Evolutionary conservation across 2,113 vertebrate genomes (phyloP), one percentile per base, ranked within the genome.

Genomic region (Neopipo cinnamomea): DNA sequence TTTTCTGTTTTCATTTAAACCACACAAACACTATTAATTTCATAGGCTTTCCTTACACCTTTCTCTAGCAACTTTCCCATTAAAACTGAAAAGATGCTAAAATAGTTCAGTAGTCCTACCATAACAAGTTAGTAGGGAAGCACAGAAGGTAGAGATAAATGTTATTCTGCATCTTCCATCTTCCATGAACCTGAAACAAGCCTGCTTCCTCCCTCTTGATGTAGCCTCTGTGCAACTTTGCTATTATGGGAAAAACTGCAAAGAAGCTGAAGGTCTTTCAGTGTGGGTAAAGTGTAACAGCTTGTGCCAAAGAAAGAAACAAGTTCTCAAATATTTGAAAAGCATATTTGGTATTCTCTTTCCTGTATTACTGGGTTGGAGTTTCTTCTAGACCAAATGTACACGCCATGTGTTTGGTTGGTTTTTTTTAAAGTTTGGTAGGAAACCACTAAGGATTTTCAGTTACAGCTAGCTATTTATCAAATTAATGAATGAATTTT

Each of bases 341-440:
- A 85, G 7, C 15, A 14, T 27, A 20, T 19, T 44, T 19, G 9
- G 8, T 70, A 35, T 83, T 47, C 5, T 67, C 50, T 62, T 59
- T 76, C n/a, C 27, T 46, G 2, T 50, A 10, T 58, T 77, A 41
- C 31, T 76, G 28, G 3, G 5, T 37, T 79, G 73, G 11, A 8
- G 8, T 59, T 88, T 11, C 37, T 85, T 88, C 18, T 41, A 39
- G 16, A n/a, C 58, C 62, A 73, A 76, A 85, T 2, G 17, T 47
- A 37, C 0, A 0, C 33, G 61, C 20, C 1, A 0, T 58, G n/a
- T 27, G 6, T 41, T 23, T n/a, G 42, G 33, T 42, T 61, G 18
- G 6, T 35, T 56, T 58, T 67, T 55, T 76, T 71, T 12, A 4
- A 35, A 53, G 41, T 75, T 46, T 10, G 1, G 5, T 50, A 25